phyloP scores from a whole-genome alignment of 2,888 invertebrate species.

The Lepidocyrtinus sp. region DNA sequence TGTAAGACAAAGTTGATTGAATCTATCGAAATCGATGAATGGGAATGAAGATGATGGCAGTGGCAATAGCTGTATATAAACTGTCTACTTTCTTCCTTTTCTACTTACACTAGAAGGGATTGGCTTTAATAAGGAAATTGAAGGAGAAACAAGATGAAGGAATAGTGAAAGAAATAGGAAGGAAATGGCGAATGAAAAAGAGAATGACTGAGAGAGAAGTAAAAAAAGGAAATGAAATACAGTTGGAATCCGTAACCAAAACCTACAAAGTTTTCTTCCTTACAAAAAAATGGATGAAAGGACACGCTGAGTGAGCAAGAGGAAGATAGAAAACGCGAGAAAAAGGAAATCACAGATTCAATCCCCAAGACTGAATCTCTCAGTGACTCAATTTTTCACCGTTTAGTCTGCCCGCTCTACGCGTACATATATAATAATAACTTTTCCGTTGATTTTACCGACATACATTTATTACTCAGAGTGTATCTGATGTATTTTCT shows the following conservation, averaged over 20 bases:
- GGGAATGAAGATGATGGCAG: conserved; percentile 22
- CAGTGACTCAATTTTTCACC: conserved; percentile 60
- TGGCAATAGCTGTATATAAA: background rate
- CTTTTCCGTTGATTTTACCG: conserved; percentile 25
- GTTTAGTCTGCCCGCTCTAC: conserved; percentile 48
- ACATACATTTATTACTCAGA: conserved; percentile 35
- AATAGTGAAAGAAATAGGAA: conserved; percentile 14
- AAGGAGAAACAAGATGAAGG: conserved; percentile 24
- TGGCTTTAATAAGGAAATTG: background rate
- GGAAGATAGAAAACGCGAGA: background rate
- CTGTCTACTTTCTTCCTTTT: background rate
- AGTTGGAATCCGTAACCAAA: conserved; percentile 53
- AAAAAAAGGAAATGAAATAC: conserved; percentile 58
- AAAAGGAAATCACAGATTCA: conserved; percentile 37
- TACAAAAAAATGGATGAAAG: background rate
- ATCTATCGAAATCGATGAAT: conserved; percentile 39
- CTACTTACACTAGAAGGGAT: conserved; percentile 10
- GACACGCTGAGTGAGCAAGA: conserved; percentile 36
- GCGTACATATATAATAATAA: conserved; percentile 22
- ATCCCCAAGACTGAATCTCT: conserved; percentile 53
- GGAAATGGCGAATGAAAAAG: conserved; percentile 37
- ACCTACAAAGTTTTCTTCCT: conserved; percentile 21
- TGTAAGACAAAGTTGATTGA: conserved; percentile 57
- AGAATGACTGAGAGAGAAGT: background rate
- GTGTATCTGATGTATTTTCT: too few species aligned